Percentiles rank a stretch among this genome's conserved stretches.
These are phyloP conservation scores for Odobenus rosmarus DNA, from an alignment of 2,113 vertebrate genomes.

Conservation along the genomic window DNA sequence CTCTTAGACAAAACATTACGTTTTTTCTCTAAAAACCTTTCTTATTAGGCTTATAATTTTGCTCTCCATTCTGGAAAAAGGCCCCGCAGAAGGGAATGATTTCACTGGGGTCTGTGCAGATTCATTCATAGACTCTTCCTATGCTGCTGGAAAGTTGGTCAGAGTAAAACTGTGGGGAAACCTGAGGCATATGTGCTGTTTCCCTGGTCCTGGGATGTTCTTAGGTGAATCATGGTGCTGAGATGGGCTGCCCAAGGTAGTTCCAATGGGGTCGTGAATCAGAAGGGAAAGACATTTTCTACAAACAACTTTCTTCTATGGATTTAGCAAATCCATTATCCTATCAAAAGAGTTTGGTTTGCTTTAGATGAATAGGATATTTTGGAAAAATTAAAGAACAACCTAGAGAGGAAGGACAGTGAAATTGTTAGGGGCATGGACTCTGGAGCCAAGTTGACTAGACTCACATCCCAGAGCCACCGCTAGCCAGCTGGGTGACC, in stretches of 20 bases:
- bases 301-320: background rate
- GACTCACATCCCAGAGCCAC: background rate
- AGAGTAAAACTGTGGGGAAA: background rate
- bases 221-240: background rate
- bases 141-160: background rate
- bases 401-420: background rate
- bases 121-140: background rate
- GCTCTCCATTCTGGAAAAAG: background rate
- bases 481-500: background rate
- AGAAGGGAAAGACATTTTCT: background rate
- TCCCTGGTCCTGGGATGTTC: background rate
- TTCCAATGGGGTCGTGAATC: background rate
- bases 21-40: background rate
- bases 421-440: background rate
- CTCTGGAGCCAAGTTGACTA: background rate
- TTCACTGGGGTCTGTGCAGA: background rate
- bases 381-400: conserved; percentile 6
- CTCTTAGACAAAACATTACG: background rate
- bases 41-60: background rate
- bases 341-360: background rate
- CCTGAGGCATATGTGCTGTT: background rate
- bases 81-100: background rate
- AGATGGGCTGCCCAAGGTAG: background rate
- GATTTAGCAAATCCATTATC: background rate
- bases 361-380: background rate